Conservation (phyloP, 2,797 vertebrate species). For the Todus mexicanus region DNA sequence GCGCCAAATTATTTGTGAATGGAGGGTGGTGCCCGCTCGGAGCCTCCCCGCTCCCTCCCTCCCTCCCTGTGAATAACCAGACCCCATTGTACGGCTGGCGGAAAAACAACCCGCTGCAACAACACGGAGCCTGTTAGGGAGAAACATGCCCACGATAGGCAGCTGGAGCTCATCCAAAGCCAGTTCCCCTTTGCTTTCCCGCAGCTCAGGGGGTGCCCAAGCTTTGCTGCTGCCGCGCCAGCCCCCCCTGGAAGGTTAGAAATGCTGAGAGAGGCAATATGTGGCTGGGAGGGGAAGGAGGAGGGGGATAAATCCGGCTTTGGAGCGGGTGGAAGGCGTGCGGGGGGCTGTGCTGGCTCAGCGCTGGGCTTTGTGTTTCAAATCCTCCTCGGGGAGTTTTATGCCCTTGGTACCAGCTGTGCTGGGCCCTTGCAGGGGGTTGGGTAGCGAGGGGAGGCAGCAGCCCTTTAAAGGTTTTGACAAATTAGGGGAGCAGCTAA, state of each 20-base stretch:
- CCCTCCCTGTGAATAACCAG: constrained; percentile 76
- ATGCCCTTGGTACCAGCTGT: constrained; percentile 22
- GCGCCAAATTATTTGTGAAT: constrained; percentile 79
- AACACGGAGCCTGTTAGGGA: constrained; percentile 74
- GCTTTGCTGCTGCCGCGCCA: constrained; percentile 8
- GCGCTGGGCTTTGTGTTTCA: constrained; percentile 44
- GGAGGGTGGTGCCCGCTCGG: constrained; percentile 73
- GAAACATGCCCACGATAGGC: constrained; percentile 68
- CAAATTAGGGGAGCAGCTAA: constrained; percentile 56
- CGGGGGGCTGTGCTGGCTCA: constrained; percentile 20
- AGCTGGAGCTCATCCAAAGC: constrained; percentile 76
- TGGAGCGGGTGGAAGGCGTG: not conserved
- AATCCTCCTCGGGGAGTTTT: not conserved
- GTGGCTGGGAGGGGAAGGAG: not conserved
- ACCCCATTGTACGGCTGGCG: constrained; percentile 72
- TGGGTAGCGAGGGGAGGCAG: not conserved
- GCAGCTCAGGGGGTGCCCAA: constrained; percentile 45
- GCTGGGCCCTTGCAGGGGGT: not conserved
- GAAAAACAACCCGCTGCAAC: constrained; percentile 77
- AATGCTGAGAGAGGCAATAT: constrained; percentile 5
- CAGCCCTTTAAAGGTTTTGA: constrained; percentile 46
- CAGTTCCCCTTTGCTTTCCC: constrained; percentile 69
- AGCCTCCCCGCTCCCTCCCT: not conserved
- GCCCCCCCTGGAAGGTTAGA: constrained; percentile 34
- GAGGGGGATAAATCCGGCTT: not conserved